Percentiles rank a stretch among this genome's conserved stretches.
phyloP scores from a whole-genome alignment of 2,113 vertebrate genomes.

The Ptyas mucosa region DNA sequence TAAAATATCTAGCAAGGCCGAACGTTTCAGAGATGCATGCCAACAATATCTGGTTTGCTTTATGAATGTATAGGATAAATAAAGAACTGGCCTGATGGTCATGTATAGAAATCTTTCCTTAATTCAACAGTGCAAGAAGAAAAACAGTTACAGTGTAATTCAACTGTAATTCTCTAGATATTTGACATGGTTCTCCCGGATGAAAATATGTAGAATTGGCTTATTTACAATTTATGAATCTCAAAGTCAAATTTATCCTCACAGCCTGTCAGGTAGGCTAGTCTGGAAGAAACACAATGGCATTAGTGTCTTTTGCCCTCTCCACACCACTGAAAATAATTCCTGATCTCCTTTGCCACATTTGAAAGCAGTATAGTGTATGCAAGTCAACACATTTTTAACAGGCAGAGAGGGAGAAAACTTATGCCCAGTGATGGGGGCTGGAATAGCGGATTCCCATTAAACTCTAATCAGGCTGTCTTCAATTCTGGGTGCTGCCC shows the following conservation, averaged over 20 bases:
- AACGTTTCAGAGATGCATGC: conserved; percentile 54
- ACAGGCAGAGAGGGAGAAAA: not conserved
- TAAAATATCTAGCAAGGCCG: conserved; percentile 57
- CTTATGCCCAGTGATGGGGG: not conserved
- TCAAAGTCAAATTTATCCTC: not conserved
- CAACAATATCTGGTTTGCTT: conserved; percentile 57
- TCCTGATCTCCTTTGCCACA: not conserved
- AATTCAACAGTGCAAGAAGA: not conserved
- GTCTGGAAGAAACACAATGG: not conserved
- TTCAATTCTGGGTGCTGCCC: not conserved
- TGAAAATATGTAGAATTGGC: not conserved
- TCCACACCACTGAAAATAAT: not conserved
- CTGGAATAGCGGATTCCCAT: not conserved
- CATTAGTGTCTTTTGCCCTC: no score
- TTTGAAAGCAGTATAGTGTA: not conserved
- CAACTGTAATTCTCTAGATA: not conserved
- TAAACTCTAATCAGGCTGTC: not conserved
- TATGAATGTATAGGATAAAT: conserved; percentile 45
- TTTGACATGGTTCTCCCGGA: not conserved
- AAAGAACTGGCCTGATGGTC: conserved; percentile 32
- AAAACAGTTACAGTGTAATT: not conserved
- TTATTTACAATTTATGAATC: not conserved
- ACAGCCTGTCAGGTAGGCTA: not conserved
- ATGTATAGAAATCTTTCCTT: conserved; percentile 24
- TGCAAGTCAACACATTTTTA: not conserved